Conservation (phyloP, 2,797 vertebrate species). For the Pseudotriccus pelzelni region DNA sequence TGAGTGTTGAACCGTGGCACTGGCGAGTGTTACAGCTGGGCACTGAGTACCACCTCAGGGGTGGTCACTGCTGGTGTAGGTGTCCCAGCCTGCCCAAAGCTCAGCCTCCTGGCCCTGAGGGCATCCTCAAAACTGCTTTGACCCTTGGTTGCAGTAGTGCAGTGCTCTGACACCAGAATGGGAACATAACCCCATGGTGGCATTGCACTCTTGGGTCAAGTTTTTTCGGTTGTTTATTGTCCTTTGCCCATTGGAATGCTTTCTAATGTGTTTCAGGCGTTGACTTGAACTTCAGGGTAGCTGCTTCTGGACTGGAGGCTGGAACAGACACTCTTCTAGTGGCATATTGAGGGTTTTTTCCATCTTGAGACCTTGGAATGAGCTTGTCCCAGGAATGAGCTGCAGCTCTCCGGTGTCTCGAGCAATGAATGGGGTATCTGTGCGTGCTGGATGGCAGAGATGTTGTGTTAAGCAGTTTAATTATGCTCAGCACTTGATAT, state of each 20-base stretch:
- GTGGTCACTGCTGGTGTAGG: not conserved
- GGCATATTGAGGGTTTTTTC: not conserved
- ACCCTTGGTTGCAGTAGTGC: not conserved
- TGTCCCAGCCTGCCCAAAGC: not conserved
- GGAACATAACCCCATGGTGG: not conserved
- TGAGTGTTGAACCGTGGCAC: not conserved
- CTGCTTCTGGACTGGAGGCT: not conserved
- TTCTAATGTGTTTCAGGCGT: not conserved
- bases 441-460: not conserved
- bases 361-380: not conserved
- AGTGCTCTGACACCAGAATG: accelerated
- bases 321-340: not conserved
- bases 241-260: not conserved
- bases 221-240: not conserved
- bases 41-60: not conserved
- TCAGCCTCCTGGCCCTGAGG: not conserved
- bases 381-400: not conserved
- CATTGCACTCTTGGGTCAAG: accelerated
- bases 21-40: not conserved
- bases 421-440: not conserved
- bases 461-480: not conserved
- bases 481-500: not conserved
- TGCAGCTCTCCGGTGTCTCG: accelerated
- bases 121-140: not conserved
- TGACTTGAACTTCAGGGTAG: not conserved